These are phyloP conservation scores for Phoenicopterus ruber DNA, from an alignment of 2,113 vertebrate species.

Conservation along the genomic window DNA sequence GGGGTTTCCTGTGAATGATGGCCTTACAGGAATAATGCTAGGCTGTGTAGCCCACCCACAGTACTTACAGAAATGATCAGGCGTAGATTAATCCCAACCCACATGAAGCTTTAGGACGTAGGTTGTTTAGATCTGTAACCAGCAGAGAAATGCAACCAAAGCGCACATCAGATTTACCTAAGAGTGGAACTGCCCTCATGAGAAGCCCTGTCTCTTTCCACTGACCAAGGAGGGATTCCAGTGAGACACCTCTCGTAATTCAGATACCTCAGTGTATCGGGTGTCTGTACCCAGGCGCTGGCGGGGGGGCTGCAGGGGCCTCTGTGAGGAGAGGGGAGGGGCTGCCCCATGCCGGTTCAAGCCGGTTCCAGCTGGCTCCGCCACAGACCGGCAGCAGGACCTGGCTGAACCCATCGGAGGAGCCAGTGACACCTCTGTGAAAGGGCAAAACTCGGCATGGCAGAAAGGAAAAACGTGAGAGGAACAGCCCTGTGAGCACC, in stretches of 20 bases:
- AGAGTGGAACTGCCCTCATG: neutral
- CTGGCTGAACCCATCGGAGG: fast-evolving
- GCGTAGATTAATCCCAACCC: neutral
- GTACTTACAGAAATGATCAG: neutral
- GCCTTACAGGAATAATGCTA: neutral
- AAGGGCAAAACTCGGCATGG: neutral
- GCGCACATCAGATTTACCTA: neutral
- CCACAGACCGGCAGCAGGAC: neutral
- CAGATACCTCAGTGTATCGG: neutral
- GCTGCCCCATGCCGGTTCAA: fast-evolving
- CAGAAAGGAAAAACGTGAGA: neutral
- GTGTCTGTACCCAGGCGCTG: fast-evolving
- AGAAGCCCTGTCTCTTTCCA: neutral
- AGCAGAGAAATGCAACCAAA: neutral
- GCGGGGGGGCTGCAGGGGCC: neutral
- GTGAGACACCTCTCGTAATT: neutral
- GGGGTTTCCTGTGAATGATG: neutral
- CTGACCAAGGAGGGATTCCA: neutral
- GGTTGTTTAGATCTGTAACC: neutral
- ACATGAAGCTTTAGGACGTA: neutral
- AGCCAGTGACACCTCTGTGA: neutral
- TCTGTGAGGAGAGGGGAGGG: neutral
- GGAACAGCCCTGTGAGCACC: neutral
- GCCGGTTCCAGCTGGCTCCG: fast-evolving
- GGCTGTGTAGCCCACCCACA: neutral